Conservation (phyloP, 2,888 invertebrate genomes). For the Emmelina monodactyla region DNA sequence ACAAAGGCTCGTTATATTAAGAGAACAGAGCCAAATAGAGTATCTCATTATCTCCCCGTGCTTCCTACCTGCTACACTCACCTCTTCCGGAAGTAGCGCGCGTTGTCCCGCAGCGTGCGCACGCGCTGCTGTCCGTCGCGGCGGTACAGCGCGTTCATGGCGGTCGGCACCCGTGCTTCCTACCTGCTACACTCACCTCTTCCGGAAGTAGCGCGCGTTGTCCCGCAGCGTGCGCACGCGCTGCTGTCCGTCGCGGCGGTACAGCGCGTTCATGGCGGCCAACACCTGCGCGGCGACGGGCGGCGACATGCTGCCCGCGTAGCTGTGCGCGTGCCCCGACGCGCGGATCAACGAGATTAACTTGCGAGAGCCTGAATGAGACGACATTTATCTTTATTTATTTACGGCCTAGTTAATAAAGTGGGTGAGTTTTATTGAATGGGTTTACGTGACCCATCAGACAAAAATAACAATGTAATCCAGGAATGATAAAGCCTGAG, state of each 20-base stretch:
- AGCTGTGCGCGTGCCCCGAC: slow-evolving; percentile 84
- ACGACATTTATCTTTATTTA: no score
- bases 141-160: neutral
- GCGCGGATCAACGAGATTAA: slow-evolving; percentile 79
- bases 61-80: slow-evolving; percentile 11
- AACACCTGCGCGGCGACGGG: slow-evolving; percentile 91
- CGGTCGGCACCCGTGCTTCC: neutral
- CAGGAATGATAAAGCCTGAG: no score
- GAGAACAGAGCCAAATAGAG: no score
- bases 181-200: slow-evolving; percentile 21
- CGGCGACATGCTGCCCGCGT: slow-evolving; percentile 89
- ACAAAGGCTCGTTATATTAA: no score
- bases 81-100: slow-evolving; percentile 41
- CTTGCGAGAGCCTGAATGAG: slow-evolving; percentile 74
- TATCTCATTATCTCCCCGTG: no score
- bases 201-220: slow-evolving; percentile 68
- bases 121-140: slow-evolving; percentile 79
- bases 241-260: slow-evolving; percentile 78
- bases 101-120: slow-evolving; percentile 79
- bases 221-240: slow-evolving; percentile 76
- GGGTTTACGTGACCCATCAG: no score
- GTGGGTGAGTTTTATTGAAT: no score
- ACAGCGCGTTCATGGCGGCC: slow-evolving; percentile 85
- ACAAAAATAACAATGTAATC: no score
- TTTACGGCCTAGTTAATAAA: no score